Evolutionary conservation across 2,888 invertebrate species (phyloP), one percentile per base, ranked within the genome.

Genomic region (Eilema griseolum): DNA sequence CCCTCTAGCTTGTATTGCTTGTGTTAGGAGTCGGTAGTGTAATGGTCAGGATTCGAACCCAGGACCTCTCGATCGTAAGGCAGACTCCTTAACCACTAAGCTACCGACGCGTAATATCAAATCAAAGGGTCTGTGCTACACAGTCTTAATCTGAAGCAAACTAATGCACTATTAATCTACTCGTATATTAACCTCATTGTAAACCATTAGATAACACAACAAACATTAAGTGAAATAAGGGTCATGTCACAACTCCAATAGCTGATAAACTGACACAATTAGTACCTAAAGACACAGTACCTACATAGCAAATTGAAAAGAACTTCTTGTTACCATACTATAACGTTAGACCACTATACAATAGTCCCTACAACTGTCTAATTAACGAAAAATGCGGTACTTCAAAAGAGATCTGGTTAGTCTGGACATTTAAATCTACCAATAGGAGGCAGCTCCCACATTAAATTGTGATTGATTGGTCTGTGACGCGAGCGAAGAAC

Each of bases 381-480:
- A 71, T 71, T 70, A 71, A 65, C 63, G 52, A 70, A 59, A 69
- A 71, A 24, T 33, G 59, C 65, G 37, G 63, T 69, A 37, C 41
- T 65, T 66, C 28, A 61, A 66, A 28, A 71, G 65, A 71, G 83
- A 14, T 83, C 88, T 70, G 28, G 41, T 69, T 80, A 78, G 46
- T 68, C n/a, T 88, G 89, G 90, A 67, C 79, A 37, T 83, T 83
- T 81, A 86, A 86, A 84, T 86, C 86, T 85, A 83, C 84, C 88
- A 89, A 89, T 88, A 85, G 85, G 88, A 88, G 89, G 88, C 86
- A 86, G 90, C 90, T 89, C 74, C 75, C 82, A 83, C 85, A 88
- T 89, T 92, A 89, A 88, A 94, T 94, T 93, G 92, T 93, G 93
- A 94, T 93, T 91, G 93, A 94, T 93, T 87, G 87, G 85, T 84